Evolutionary conservation across 2,888 invertebrate species (phyloP).

Genomic region (Mythimna loreyi): DNA sequence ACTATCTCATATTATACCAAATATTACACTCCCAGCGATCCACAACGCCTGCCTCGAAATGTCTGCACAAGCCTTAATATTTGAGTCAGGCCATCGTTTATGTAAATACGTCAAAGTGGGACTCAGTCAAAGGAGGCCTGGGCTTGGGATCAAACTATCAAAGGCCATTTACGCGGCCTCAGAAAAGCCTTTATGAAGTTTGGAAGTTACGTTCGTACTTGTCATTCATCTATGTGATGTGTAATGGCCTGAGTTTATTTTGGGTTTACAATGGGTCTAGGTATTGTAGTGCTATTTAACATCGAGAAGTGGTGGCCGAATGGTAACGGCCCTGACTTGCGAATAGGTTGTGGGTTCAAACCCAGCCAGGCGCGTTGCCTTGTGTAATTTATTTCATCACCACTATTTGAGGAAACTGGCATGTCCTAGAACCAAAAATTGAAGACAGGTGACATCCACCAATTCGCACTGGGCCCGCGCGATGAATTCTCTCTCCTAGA

Average conservation of each 20-base stretch:
- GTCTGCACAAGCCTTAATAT: background rate
- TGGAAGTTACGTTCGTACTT: conserved; percentile 30
- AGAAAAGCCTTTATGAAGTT: conserved; percentile 48
- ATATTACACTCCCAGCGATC: background rate
- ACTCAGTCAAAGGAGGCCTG: conserved; percentile 33
- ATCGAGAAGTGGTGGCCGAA: no score
- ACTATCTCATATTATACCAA: no score
- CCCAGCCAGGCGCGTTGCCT: no score
- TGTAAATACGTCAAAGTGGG: conserved; percentile 45
- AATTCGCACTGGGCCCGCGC: no score
- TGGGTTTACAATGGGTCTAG: background rate
- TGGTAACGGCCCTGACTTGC: no score
- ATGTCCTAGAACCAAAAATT: no score
- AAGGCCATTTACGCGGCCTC: conserved; percentile 42
- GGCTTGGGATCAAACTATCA: conserved; percentile 27
- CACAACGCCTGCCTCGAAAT: background rate
- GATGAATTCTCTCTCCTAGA: no score
- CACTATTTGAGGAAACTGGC: no score
- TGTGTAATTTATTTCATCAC: no score
- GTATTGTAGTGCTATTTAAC: no score
- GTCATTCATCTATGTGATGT: conserved; percentile 21
- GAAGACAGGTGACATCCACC: no score
- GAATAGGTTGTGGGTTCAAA: no score
- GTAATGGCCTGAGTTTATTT: conserved; percentile 8
- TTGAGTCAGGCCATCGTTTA: conserved; percentile 25